A percentile compares a stretch with the other conserved stretches of the same genome.
phyloP scores from a whole-genome alignment of 2,113 vertebrate species.

The Amphiprion ocellaris region DNA sequence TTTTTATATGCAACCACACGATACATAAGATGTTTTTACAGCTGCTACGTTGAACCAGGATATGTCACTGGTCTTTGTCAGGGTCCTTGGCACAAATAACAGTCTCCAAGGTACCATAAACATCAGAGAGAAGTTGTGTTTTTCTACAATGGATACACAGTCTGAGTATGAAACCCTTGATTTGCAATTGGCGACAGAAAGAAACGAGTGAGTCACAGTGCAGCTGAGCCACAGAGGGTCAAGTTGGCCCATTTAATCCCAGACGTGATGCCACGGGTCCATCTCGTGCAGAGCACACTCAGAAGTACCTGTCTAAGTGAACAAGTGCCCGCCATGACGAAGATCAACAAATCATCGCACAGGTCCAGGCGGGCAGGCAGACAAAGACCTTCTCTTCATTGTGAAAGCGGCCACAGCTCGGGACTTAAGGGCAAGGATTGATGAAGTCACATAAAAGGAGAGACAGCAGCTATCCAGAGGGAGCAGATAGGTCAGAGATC shows the following conservation, averaged over 20 bases:
- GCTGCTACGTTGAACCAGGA: background rate
- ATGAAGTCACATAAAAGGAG: slow-evolving; percentile 65
- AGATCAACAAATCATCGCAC: slow-evolving; percentile 61
- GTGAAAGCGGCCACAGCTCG: slow-evolving; percentile 46
- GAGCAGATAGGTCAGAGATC: slow-evolving; percentile 61
- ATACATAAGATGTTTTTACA: slow-evolving; percentile 11
- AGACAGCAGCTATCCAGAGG: slow-evolving; percentile 56
- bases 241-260: slow-evolving; percentile 34
- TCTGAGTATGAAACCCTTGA: background rate
- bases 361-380: slow-evolving; percentile 14
- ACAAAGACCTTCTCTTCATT: slow-evolving; percentile 28
- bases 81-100: background rate
- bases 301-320: slow-evolving; percentile 37
- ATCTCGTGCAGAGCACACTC: slow-evolving; percentile 26
- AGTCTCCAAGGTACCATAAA: slow-evolving; percentile 6
- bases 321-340: slow-evolving; percentile 25
- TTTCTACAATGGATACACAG: background rate
- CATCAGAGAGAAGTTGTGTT: background rate
- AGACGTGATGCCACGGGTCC: slow-evolving; percentile 21
- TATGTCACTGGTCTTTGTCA: background rate
- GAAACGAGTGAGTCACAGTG: slow-evolving; percentile 2
- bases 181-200: background rate
- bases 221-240: slow-evolving; percentile 26
- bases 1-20: slow-evolving; percentile 11
- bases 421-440: slow-evolving; percentile 58